Evolutionary conservation across 2,888 invertebrate species (phyloP), one percentile per base, ranked within the genome.

Genomic region (Apamea crenata): DNA sequence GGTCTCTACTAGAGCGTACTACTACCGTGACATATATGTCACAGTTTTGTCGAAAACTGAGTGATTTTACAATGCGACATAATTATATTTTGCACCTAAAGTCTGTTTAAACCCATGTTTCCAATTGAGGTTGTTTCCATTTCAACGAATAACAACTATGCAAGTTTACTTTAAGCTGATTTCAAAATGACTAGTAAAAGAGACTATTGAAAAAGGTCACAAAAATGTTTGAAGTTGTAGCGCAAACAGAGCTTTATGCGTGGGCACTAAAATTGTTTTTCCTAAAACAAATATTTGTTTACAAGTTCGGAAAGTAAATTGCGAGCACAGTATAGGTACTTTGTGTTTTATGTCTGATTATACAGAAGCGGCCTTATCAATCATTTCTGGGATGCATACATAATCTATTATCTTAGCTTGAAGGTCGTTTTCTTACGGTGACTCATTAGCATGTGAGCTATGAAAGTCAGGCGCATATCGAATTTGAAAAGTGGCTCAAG

Each of bases 351-450:
- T 18, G 29, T 36, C 18, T 32, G 25, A 36, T 63, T 21, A 50
- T 59, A 56, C 47, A 74, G 29, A 69, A n/a, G 59, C 18, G 50
- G 44, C 82, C 76, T 82, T 82, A 61, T 81, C 76, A 59, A 70
- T 82, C 50, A 70, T 81, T 70, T 66, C 50, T 82, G 44, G 68
- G 68, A 82, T 82, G 72, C 68, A 53, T 72, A 72, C 40, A 59
- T 65, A 73, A 73, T 82, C n/a, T 72, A 40, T 77, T 72, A 69
- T 50, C 53, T 59, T 10, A n/a, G 56, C 63, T 10, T 44, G 68
- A 83, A 82, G 83, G 83, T 69, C 32, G 44, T 77, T 82, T 40
- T 10, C 32, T 59, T 66, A 80, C 12, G 8, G 32, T 61, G n/a
- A 53, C 2, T 59, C 66, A 59, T 44, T 72, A 72, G 29, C 73